Conservation (phyloP, 2,888 invertebrate species). For the Metallyticus violacea region DNA sequence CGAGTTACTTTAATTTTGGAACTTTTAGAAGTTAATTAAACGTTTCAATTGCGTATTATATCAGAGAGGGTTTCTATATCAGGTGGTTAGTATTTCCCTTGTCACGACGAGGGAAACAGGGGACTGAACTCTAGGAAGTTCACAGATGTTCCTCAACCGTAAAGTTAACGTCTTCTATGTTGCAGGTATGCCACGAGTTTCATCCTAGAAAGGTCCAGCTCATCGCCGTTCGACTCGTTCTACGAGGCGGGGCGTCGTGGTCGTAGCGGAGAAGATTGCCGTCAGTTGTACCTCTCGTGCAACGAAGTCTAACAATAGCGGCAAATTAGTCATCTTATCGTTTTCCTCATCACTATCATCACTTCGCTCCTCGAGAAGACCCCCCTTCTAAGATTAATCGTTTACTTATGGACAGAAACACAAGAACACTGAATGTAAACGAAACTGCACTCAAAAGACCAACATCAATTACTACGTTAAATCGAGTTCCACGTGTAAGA, state of each 20-base stretch:
- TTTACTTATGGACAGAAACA: neutral
- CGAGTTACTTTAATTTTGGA: too few species aligned
- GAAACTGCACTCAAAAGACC: neutral
- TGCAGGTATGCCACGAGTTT: conserved; percentile 82
- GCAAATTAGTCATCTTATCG: neutral
- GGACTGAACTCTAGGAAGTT: neutral
- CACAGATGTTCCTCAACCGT: neutral
- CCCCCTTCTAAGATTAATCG: too few species aligned
- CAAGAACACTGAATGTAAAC: neutral
- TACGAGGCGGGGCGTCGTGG: conserved; percentile 86
- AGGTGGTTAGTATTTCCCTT: neutral
- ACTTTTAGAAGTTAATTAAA: too few species aligned
- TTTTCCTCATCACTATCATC: neutral
- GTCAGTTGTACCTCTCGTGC: conserved; percentile 80
- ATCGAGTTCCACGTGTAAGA: neutral
- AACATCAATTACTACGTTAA: neutral
- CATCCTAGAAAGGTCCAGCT: conserved; percentile 70
- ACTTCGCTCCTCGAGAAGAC: neutral
- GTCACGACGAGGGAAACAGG: too few species aligned
- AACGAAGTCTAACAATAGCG: conserved; percentile 70
- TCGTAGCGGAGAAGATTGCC: conserved; percentile 81
- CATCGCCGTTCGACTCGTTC: conserved; percentile 68
- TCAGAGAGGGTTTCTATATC: too few species aligned
- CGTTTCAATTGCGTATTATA: too few species aligned
- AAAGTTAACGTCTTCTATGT: neutral